Evolutionary conservation across 2,888 invertebrate species (phyloP).

Genomic region (Sphaerophoria taeniata): DNA sequence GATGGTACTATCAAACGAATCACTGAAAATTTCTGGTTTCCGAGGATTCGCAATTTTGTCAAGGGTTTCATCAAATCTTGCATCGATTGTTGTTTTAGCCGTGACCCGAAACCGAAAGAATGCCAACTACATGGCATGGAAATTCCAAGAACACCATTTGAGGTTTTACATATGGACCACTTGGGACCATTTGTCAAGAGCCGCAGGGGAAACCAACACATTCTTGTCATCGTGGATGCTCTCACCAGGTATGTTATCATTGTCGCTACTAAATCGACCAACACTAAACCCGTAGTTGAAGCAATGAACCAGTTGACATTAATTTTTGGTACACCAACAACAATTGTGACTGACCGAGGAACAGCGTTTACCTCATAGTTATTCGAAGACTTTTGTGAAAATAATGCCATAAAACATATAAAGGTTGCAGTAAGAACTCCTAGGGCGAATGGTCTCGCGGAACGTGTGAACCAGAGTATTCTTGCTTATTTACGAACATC

Average conservation of each 20-base stretch:
- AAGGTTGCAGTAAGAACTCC: slow-evolving; percentile 68
- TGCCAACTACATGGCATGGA: slow-evolving; percentile 53
- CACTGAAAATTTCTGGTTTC: slow-evolving; percentile 53
- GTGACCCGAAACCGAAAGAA: slow-evolving; percentile 35
- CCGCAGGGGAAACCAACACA: slow-evolving; percentile 42
- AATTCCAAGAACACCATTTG: slow-evolving; percentile 46
- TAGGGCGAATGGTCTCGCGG: slow-evolving; percentile 56
- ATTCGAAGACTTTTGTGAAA: slow-evolving; percentile 36
- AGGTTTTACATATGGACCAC: slow-evolving; percentile 41
- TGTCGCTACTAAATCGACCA: slow-evolving; percentile 49
- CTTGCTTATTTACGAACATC: slow-evolving; percentile 1
- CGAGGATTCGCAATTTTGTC: not conserved
- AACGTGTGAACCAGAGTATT: slow-evolving; percentile 53
- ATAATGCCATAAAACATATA: slow-evolving; percentile 59
- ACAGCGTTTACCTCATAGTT: slow-evolving; percentile 45
- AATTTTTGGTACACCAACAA: slow-evolving; percentile 19
- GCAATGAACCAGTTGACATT: slow-evolving; percentile 1
- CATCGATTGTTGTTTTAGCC: slow-evolving; percentile 52
- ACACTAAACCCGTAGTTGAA: slow-evolving; percentile 35
- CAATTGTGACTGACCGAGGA: slow-evolving; percentile 33
- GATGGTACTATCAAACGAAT: slow-evolving; percentile 49
- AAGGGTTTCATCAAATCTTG: slow-evolving; percentile 46
- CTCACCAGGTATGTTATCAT: slow-evolving; percentile 55
- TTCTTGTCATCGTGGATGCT: slow-evolving; percentile 39
- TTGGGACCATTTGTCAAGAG: slow-evolving; percentile 55